Evolutionary conservation across 2,113 vertebrate species (phyloP).

Genomic region (Solenodon paradoxus): DNA sequence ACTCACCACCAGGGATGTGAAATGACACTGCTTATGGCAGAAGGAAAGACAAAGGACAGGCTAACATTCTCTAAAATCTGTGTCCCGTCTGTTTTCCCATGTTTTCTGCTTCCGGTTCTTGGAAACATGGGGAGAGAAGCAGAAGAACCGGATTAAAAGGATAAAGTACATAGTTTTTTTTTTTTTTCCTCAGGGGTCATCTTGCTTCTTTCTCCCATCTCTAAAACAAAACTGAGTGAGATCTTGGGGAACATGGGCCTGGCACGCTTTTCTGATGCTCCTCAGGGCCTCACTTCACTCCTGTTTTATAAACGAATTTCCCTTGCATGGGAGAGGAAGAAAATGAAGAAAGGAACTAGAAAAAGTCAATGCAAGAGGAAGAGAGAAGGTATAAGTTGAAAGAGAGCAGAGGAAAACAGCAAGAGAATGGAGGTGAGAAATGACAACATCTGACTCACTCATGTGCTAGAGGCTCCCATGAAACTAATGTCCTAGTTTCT

Average conservation of each 20-base stretch:
- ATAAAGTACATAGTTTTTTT: neutral
- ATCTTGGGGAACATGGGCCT: neutral
- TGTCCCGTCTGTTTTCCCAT: neutral
- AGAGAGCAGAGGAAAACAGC: neutral
- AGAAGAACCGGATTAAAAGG: neutral
- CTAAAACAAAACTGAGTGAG: neutral
- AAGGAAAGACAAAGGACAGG: neutral
- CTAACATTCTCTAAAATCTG: neutral
- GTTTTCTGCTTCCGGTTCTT: neutral
- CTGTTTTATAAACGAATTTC: neutral
- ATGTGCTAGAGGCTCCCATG: neutral
- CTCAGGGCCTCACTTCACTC: neutral
- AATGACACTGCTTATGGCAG: neutral
- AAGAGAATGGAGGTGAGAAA: neutral
- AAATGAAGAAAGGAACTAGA: too few relatives aligned
- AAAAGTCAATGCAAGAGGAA: neutral
- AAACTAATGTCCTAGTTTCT: neutral
- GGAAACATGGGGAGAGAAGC: neutral
- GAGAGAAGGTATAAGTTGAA: neutral
- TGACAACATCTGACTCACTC: neutral
- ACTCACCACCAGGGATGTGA: neutral
- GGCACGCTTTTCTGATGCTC: neutral
- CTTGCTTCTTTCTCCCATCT: neutral
- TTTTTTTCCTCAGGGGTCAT: neutral
- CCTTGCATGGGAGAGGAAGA: neutral